phyloP scores from a whole-genome alignment of 2,113 vertebrate genomes.

The Periophthalmus modestus region DNA sequence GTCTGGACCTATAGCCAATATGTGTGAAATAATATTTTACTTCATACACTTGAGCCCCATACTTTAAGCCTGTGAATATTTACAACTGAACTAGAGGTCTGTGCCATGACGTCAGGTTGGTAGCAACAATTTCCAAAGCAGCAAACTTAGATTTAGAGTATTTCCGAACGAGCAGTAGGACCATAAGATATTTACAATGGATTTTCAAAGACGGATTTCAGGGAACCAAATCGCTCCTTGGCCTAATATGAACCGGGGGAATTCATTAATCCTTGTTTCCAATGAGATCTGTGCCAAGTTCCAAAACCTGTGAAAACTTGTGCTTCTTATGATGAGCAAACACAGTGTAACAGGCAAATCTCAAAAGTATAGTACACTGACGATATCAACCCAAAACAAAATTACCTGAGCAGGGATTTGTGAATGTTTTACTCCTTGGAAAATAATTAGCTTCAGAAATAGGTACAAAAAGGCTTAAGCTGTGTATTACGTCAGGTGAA shows the following conservation, averaged over 20 bases:
- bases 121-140: constrained; percentile 26
- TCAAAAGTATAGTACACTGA: background rate
- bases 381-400: background rate
- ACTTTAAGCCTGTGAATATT: background rate
- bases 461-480: background rate
- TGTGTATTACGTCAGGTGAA: background rate
- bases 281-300: constrained; percentile 43
- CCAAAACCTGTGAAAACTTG: constrained; percentile 42
- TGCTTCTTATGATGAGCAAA: constrained; percentile 29
- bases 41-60: background rate
- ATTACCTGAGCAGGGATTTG: background rate
- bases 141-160: constrained; percentile 61
- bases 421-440: background rate
- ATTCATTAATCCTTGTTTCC: constrained; percentile 63
- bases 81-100: constrained; percentile 27
- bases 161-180: constrained; percentile 29
- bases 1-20: too few relatives aligned
- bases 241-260: constrained; percentile 41
- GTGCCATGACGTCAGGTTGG: constrained; percentile 49
- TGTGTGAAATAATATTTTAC: background rate
- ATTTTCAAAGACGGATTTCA: constrained; percentile 55
- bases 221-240: constrained; percentile 48
- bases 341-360: constrained; percentile 8
- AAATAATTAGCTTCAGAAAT: background rate
- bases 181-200: constrained; percentile 33